A percentile compares a stretch with the other conserved stretches of the same genome.
phyloP scores from a whole-genome alignment of 2,797 vertebrate species.

The Sebastes oblongus region DNA sequence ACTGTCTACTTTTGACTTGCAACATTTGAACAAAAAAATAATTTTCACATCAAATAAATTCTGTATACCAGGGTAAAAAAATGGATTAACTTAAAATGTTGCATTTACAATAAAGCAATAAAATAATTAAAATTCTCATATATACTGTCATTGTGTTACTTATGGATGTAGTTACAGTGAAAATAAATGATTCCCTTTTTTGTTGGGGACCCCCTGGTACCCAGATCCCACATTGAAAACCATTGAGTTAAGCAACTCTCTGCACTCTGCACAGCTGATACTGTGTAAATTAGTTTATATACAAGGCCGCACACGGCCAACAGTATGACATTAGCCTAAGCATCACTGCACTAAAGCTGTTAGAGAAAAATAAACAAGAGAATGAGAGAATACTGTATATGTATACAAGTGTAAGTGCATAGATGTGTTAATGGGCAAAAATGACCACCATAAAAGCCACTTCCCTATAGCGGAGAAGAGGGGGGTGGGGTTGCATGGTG shows the following conservation, averaged over 20 bases:
- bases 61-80: not conserved
- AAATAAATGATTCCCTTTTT: no score
- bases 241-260: not conserved
- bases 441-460: conserved; percentile 5
- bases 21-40: not conserved
- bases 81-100: not conserved
- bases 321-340: not conserved
- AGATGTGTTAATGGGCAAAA: conserved; percentile 3
- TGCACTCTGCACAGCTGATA: not conserved
- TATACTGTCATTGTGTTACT: no score
- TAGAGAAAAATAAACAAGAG: not conserved
- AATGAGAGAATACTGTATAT: not conserved
- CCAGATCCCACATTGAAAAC: no score
- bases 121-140: no score
- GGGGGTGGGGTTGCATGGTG: not conserved
- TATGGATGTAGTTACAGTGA: no score
- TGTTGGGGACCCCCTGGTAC: no score
- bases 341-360: not conserved
- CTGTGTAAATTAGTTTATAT: not conserved
- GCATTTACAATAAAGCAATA: not conserved
- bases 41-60: not conserved
- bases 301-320: not conserved
- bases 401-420: not conserved
- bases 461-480: not conserved
- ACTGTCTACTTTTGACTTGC: not conserved